These are phyloP conservation scores for Percopsis transmontana DNA, from an alignment of 2,113 vertebrate species.

Conservation along the genomic window DNA sequence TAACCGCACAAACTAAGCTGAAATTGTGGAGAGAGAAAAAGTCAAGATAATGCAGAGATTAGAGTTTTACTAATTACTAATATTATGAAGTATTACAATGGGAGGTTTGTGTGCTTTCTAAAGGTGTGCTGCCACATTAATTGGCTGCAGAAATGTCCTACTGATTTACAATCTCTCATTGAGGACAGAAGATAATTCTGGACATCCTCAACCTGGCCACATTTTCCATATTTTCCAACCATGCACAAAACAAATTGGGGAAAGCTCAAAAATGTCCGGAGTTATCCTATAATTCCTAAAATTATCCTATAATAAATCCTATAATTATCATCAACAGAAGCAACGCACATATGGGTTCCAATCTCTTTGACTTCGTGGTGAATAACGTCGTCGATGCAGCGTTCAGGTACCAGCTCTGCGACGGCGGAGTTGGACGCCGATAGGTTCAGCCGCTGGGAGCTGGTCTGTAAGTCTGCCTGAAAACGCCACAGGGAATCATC, in stretches of 20 bases:
- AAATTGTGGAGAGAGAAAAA: slow-evolving; percentile 23
- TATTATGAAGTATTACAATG: too few species aligned
- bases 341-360: slow-evolving; percentile 94
- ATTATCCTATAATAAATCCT: not conserved
- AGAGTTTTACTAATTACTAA: not conserved
- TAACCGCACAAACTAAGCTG: slow-evolving; percentile 98
- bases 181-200: too few species aligned
- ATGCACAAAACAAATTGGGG: too few species aligned
- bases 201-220: too few species aligned
- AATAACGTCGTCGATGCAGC: slow-evolving; percentile 98
- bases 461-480: slow-evolving; percentile 97
- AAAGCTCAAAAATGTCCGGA: too few species aligned
- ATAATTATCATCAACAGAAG: not conserved
- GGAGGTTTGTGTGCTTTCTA: too few species aligned
- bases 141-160: too few species aligned
- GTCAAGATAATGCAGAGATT: not conserved
- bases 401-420: slow-evolving; percentile 90
- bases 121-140: too few species aligned
- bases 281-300: too few species aligned
- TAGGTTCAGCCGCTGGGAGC: slow-evolving; percentile 96
- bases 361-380: slow-evolving; percentile 99
- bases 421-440: slow-evolving; percentile 93
- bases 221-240: too few species aligned
- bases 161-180: too few species aligned
- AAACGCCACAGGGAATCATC: not conserved